Evolutionary conservation across 1,140 invertebrate species (phyloP).

Genomic region (Riptortus pedestris): DNA sequence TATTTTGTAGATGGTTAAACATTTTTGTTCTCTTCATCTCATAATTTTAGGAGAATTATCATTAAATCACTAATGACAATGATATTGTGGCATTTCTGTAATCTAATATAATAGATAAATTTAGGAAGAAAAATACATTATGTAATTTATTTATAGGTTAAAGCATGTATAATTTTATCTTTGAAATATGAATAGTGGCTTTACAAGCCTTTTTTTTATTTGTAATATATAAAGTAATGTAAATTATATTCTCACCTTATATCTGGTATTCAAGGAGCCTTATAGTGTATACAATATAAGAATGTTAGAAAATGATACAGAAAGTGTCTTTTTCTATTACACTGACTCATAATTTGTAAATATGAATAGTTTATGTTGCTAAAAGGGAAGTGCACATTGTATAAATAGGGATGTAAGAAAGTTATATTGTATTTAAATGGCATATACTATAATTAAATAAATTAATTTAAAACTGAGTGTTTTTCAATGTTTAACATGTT

Average conservation of each 20-base stretch:
- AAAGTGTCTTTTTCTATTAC: neutral
- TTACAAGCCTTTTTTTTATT: slow-evolving; percentile 6
- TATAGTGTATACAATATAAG: slow-evolving; percentile 16
- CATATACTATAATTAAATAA: slow-evolving; percentile 14
- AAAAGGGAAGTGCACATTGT: slow-evolving; percentile 7
- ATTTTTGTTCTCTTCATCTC: too few species aligned
- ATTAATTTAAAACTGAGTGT: slow-evolving; percentile 4
- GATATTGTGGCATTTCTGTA: neutral
- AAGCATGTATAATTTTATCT: neutral
- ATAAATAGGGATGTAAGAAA: slow-evolving; percentile 7
- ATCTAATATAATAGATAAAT: neutral
- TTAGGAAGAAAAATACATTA: neutral
- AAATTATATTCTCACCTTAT: slow-evolving; percentile 13
- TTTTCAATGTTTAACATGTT: too few species aligned
- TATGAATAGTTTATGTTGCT: slow-evolving; percentile 8
- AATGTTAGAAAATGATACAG: neutral
- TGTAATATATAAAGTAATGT: slow-evolving; percentile 16
- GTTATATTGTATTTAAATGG: slow-evolving; percentile 7
- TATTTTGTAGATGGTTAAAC: too few species aligned
- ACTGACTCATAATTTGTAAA: slow-evolving; percentile 16
- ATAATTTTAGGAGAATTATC: too few species aligned
- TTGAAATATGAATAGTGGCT: neutral
- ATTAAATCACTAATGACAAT: neutral
- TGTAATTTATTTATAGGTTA: neutral
- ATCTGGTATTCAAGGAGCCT: slow-evolving; percentile 18